Evolutionary conservation across 2,113 vertebrate species (phyloP).

Genomic region (Vidua macroura): DNA sequence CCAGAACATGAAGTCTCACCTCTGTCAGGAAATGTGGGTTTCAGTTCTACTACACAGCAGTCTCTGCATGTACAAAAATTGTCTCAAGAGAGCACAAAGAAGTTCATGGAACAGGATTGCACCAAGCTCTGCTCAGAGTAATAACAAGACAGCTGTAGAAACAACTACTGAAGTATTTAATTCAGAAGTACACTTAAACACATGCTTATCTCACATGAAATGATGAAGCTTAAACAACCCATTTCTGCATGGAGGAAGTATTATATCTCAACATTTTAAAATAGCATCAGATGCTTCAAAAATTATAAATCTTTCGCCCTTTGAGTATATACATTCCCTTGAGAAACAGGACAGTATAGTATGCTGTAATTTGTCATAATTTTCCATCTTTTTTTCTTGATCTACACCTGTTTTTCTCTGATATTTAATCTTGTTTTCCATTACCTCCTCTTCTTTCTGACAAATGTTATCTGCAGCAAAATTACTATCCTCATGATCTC

Average conservation of each 20-base stretch:
- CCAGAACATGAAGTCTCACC: not conserved
- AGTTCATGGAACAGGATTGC: not conserved
- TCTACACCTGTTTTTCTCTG: not conserved
- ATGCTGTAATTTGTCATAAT: not conserved
- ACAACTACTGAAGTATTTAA: not conserved
- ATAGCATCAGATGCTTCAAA: not conserved
- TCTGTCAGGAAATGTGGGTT: not conserved
- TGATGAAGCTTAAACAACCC: not conserved
- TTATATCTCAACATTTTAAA: not conserved
- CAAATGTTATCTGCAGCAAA: not conserved
- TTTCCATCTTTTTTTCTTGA: not conserved
- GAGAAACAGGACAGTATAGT: not conserved
- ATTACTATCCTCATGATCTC: not conserved
- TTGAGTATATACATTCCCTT: not conserved
- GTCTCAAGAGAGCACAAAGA: not conserved
- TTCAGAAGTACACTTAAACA: not conserved
- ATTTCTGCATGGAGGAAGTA: not conserved
- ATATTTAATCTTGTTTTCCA: not conserved
- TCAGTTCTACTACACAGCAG: not conserved
- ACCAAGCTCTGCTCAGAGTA: not conserved
- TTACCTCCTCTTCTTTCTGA: not conserved
- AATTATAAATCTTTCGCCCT: not conserved
- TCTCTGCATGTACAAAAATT: not conserved
- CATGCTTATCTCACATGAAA: not conserved
- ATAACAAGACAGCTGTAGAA: not conserved